Base-by-base conservation (phyloP, 2,113 vertebrate species). In the Dipodomys stephensi region DNA sequence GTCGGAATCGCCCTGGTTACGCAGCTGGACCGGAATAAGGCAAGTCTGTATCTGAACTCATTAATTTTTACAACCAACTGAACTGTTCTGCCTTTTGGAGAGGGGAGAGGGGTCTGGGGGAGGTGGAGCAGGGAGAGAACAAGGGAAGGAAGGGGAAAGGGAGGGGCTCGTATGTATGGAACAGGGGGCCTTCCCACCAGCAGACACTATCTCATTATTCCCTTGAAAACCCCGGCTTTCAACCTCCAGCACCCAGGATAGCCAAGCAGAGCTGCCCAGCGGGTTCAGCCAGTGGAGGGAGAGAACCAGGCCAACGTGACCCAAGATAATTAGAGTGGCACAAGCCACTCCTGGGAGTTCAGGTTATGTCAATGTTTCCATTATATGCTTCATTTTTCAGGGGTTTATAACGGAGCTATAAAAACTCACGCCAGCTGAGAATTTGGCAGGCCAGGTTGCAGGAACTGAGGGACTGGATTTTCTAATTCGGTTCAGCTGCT, bases 1-100 rank as follows among this genome's bases (percentile, higher is more conserved):
- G 97, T 98, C 95, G 97, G 97, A 96, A 98, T 98, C 96, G 95
- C 98, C 97, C 96, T 98, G 98, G 98, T 98, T 98, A 98, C 98
- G 96, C 98, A 98, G 98, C 98, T 98, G 98, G 98, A 98, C 98
- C 98, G 98, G 98, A 98, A 98, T 98, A 98, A 98, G 98, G 98
- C 97, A 98, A 97, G 98, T 98, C 98, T 98, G 98, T 97, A 98
- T 98, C 98, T 98, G 98, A 98, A 98, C 98, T 98, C 98, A 98
- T 98, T 98, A 98, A 98, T 98, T 98, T 98, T 98, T 98, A 98
- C 98, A 98, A 98, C 98, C 97, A 98, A 98, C 97, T 98, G 97
- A 98, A 97, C 98, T 85, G 57, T 97, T 98, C 97, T 98, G 98
- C 97, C 79, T 95, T 97, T 98, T 97, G 94, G 30, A 64, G 72